These are phyloP conservation scores for Nanger granti DNA, from an alignment of 2,113 vertebrate genomes.

Conservation along the genomic window DNA sequence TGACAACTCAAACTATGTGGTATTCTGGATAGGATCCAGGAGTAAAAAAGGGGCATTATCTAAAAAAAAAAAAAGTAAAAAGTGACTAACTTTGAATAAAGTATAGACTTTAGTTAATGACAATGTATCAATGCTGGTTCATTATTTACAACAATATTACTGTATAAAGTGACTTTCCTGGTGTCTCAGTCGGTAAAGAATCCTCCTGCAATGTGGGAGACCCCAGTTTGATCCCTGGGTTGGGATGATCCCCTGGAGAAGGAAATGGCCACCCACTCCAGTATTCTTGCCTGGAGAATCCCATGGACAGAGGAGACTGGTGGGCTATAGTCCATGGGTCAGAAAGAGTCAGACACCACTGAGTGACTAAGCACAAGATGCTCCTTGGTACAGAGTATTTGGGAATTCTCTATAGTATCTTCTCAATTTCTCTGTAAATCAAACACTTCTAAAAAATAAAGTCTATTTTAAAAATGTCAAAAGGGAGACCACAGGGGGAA, in stretches of 20 bases:
- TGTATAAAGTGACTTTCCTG: not conserved
- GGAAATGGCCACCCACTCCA: not conserved
- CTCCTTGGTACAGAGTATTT: not conserved
- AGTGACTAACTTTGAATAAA: not conserved
- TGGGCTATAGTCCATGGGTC: not conserved
- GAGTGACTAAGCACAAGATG: not conserved
- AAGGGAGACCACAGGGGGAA: not conserved
- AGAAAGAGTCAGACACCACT: not conserved
- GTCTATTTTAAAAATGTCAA: not conserved
- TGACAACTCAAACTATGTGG: not conserved
- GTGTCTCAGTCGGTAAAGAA: not conserved
- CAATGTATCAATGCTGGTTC: not conserved
- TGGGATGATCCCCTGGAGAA: not conserved
- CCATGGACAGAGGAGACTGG: not conserved
- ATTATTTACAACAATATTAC: slow-evolving; percentile 4
- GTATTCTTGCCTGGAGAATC: not conserved
- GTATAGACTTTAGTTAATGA: not conserved
- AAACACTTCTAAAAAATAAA: slow-evolving; percentile 2
- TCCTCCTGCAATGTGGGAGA: not conserved
- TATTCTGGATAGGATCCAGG: not conserved
- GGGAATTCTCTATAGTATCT: not conserved
- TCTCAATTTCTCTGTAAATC: slow-evolving; percentile 2
- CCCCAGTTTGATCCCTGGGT: not conserved
- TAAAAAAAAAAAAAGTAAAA: not conserved
- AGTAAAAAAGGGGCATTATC: not conserved